Conservation (phyloP, 2,797 vertebrate genomes). For the Gephyroberyx darwinii region DNA sequence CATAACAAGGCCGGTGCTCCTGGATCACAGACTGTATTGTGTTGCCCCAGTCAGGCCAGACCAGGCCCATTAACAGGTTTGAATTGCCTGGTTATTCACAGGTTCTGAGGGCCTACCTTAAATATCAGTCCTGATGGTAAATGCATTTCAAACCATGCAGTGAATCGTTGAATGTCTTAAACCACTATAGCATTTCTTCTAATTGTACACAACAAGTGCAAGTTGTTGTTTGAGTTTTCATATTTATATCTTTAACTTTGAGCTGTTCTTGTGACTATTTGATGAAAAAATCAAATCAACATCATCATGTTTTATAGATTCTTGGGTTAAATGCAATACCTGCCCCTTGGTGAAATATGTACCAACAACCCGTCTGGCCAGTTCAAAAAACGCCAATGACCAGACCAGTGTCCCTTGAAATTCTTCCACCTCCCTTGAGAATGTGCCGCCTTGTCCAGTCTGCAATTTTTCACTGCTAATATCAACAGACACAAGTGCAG, state of each 20-base stretch:
- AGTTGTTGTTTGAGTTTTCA: no score
- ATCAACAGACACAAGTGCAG: no score
- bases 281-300: not conserved
- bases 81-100: slow-evolving; percentile 4
- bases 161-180: not conserved
- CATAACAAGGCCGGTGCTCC: slow-evolving; percentile 60
- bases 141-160: not conserved
- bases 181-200: no score
- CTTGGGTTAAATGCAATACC: not conserved
- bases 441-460: not conserved
- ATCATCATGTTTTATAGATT: not conserved
- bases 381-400: no score
- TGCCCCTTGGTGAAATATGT: no score
- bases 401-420: no score
- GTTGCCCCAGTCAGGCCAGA: slow-evolving; percentile 51
- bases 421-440: not conserved
- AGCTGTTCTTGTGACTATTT: no score
- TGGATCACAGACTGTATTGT: slow-evolving; percentile 61
- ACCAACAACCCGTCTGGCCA: no score
- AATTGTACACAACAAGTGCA: no score
- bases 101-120: slow-evolving; percentile 22
- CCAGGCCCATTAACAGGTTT: slow-evolving; percentile 37
- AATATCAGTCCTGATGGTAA: slow-evolving; percentile 26
- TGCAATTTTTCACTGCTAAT: no score
- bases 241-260: no score